A percentile compares a stretch with the other conserved stretches of the same genome.
phyloP scores from a whole-genome alignment of 2,888 invertebrate genomes.

The Archips xylosteana region DNA sequence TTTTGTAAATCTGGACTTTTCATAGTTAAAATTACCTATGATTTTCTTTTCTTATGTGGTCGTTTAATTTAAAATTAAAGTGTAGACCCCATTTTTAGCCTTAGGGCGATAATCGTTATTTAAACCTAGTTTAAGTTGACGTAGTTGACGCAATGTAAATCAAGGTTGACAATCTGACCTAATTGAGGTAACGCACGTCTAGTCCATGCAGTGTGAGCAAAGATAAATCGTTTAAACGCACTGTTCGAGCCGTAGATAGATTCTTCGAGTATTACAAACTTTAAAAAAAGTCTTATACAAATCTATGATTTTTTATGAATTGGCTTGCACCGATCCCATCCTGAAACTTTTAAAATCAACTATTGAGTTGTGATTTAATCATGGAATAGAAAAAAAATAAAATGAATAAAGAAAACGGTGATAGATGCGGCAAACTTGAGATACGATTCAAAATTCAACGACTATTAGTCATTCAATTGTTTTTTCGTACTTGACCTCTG shows the following conservation, averaged over 20 bases:
- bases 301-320: too few relatives aligned
- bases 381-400: too few relatives aligned
- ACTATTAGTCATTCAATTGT: too few relatives aligned
- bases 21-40: not conserved
- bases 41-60: not conserved
- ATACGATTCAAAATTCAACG: too few relatives aligned
- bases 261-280: not conserved
- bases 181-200: not conserved
- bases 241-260: slow-evolving; percentile 14
- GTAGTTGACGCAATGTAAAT: not conserved
- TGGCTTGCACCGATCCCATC: too few relatives aligned
- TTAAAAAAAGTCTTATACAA: too few relatives aligned
- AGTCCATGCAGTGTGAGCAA: slow-evolving; percentile 2
- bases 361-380: too few relatives aligned
- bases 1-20: not conserved
- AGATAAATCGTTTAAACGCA: slow-evolving; percentile 22
- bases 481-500: too few relatives aligned
- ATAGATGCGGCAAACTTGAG: too few relatives aligned
- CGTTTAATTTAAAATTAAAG: not conserved
- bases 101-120: not conserved
- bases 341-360: too few relatives aligned
- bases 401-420: too few relatives aligned
- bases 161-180: not conserved
- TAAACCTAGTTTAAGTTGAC: not conserved
- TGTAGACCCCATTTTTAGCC: not conserved